Base-by-base conservation (phyloP, 2,888 invertebrate genomes). In the Andrena fulva region DNA sequence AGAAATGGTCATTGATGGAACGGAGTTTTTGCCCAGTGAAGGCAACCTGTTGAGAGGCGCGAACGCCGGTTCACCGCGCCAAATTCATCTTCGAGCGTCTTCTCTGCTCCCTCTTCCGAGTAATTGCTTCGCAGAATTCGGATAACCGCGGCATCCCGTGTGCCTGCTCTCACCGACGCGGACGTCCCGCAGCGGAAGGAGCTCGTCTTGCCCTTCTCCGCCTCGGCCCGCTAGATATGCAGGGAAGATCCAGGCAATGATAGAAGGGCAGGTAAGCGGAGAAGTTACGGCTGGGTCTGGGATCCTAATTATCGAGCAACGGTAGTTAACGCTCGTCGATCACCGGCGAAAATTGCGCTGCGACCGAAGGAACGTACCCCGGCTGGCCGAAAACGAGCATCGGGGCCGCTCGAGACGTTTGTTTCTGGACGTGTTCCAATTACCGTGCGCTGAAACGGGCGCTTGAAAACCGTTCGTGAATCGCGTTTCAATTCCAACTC, bases 11-110 rank as follows among this genome's bases (percentile, higher is more conserved):
- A 50, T 75, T 64, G 68, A 42, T 29, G 77, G 71, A 68, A 85
- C 63, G 60, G 66, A 60, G 79, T 85, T 87, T 87, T 87, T 87
- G 77, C 50, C 48, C n/a, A 10, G 29, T 2, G 8, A 33, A 12
- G 67, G 63, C 82, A 77, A 84, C 83, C 83, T 84, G 83, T 84
- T 83, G 82, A 82, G 68, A 75, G 60, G 74, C 69, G 62, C 73
- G 31, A 35, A 50, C 31, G 59, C 35, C 16, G 72, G 31, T 6
- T 24, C 20, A 20, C 56, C 56, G 54, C 24, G 74, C 69, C 69
- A 71, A 78, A 82, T 77, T 83, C 77, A 70, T 78, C 66, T 66
- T 50, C 50, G 42, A 29, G 48, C 12, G 54, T 4, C 77, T 70
- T n/a, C 62, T 29, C 27, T 8, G 52, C 42, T 31, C 63, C 52